Evolutionary conservation across 2,888 invertebrate genomes (phyloP).

Genomic region (Drosophila mimetica): DNA sequence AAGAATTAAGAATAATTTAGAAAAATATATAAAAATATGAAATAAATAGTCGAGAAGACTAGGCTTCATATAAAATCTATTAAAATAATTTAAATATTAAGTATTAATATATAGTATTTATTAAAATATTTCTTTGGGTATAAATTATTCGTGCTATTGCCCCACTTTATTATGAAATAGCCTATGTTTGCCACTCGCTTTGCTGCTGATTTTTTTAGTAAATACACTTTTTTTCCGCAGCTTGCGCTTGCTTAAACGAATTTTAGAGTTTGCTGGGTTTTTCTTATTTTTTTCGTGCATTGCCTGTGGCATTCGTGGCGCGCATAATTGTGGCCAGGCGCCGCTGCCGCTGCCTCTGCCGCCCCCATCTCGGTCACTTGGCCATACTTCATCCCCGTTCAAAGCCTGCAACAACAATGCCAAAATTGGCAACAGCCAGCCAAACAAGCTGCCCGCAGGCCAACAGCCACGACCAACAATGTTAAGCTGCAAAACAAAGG

Average conservation of each 20-base stretch:
- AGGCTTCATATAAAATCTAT: not conserved
- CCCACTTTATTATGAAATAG: not conserved
- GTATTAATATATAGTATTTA: not conserved
- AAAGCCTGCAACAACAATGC: conserved; percentile 50
- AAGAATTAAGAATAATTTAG: no score
- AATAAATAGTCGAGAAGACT: not conserved
- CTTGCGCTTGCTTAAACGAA: conserved; percentile 53
- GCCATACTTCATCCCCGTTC: conserved; percentile 39
- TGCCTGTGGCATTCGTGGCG: conserved; percentile 64
- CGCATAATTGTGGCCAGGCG: conserved; percentile 69
- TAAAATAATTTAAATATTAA: not conserved
- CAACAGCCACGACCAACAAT: conserved; percentile 53
- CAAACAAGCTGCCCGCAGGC: conserved; percentile 50
- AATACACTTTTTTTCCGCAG: conserved; percentile 6
- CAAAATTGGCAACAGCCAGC: conserved; percentile 60
- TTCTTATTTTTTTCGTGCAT: conserved; percentile 28
- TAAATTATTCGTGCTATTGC: not conserved
- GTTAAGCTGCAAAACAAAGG: conserved; percentile 64
- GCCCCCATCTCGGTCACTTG: conserved; percentile 18
- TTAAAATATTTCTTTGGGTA: not conserved
- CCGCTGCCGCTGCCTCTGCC: not conserved
- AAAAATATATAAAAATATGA: no score
- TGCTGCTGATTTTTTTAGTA: conserved; percentile 3
- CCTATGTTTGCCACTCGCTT: conserved; percentile 15
- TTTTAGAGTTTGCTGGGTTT: conserved; percentile 64